Conservation (phyloP, 2,888 invertebrate species). For the Strigamia crassipes region DNA sequence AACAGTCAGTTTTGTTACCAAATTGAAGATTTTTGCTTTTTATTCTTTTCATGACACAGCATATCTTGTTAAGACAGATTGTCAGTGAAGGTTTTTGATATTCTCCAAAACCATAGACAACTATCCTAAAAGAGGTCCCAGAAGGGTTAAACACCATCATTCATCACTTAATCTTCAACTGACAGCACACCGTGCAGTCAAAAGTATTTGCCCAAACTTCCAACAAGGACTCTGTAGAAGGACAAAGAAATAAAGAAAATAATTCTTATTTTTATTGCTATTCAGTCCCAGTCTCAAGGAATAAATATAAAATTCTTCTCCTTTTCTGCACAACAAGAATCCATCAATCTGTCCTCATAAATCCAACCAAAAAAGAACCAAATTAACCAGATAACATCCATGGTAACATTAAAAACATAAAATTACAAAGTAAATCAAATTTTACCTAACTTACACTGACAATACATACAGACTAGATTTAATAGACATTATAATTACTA, state of each 20-base stretch:
- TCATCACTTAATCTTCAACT: constrained; percentile 14
- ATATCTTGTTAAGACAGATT: neutral
- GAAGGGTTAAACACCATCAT: neutral
- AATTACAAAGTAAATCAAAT: neutral
- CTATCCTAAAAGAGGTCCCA: neutral
- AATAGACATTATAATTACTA: neutral
- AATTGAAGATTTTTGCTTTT: neutral
- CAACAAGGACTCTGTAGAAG: neutral
- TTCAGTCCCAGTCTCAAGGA: neutral
- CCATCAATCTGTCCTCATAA: no score
- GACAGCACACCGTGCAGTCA: neutral
- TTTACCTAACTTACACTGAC: neutral
- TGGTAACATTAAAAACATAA: neutral
- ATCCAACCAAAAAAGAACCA: no score
- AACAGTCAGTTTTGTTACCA: neutral
- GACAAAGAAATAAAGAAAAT: neutral
- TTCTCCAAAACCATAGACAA: neutral
- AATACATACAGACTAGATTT: neutral
- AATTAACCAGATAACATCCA: neutral
- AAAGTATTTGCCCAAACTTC: neutral
- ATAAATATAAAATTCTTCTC: neutral
- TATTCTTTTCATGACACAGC: neutral
- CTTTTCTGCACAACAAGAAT: no score
- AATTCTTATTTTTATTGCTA: neutral
- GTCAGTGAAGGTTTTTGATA: neutral